A percentile compares a stretch with the other conserved stretches of the same genome.
Evolutionary conservation across 1,140 invertebrate species (phyloP).

Genomic region (Conus ventricosus): DNA sequence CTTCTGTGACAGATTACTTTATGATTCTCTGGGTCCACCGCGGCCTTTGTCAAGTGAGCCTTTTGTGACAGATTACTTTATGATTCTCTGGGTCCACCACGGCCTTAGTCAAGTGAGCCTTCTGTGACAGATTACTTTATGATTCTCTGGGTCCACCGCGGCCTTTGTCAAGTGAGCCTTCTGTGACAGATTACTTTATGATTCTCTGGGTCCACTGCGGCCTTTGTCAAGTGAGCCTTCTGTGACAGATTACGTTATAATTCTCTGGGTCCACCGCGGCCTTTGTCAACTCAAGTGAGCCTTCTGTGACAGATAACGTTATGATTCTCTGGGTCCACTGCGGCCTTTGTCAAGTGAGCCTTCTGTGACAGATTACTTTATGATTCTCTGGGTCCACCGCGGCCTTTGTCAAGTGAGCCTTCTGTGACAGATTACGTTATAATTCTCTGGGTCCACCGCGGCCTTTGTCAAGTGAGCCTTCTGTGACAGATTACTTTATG

Average conservation of each 20-base stretch:
- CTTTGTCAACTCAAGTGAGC: constrained; percentile 84
- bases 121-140: too few relatives aligned
- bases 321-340: constrained; percentile 92
- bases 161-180: constrained; percentile 82
- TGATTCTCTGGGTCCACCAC: constrained; percentile 92
- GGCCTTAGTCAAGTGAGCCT: constrained; percentile 82
- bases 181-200: too few relatives aligned
- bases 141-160: constrained; percentile 91
- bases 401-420: constrained; percentile 82
- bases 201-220: constrained; percentile 90
- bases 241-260: too few relatives aligned
- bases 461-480: constrained; percentile 82
- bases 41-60: constrained; percentile 83
- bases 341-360: constrained; percentile 83
- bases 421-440: too few relatives aligned
- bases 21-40: constrained; percentile 92
- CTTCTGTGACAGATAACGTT: too few relatives aligned
- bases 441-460: constrained; percentile 91
- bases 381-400: constrained; percentile 92
- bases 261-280: constrained; percentile 90
- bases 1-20: too few relatives aligned
- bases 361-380: too few relatives aligned
- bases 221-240: constrained; percentile 82
- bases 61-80: too few relatives aligned
- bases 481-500: too few relatives aligned